phyloP scores from a whole-genome alignment of 2,888 invertebrate species.

The Sesia apiformis region DNA sequence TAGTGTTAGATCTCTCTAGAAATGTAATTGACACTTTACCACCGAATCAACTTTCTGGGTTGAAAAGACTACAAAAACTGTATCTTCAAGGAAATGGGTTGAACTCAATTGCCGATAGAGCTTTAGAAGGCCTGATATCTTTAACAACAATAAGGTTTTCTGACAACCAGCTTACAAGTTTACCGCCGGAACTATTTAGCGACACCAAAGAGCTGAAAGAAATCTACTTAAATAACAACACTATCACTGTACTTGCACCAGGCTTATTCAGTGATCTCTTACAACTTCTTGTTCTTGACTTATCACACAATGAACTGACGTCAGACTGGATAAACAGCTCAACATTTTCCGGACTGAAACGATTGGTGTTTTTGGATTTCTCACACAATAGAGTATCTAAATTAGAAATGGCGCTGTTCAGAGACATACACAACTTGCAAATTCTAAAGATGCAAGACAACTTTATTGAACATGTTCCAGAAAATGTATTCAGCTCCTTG shows the following conservation, averaged over 20 bases:
- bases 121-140: constrained; percentile 82
- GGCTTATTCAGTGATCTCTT: constrained; percentile 85
- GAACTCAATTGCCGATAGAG: constrained; percentile 83
- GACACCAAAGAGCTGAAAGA: constrained; percentile 86
- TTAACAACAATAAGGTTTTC: constrained; percentile 84
- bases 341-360: constrained; percentile 84
- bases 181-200: constrained; percentile 87
- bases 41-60: constrained; percentile 80
- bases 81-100: constrained; percentile 86
- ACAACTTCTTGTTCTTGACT: constrained; percentile 83
- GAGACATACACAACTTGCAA: constrained; percentile 86
- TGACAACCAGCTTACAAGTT: constrained; percentile 85
- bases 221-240: constrained; percentile 87
- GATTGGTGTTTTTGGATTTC: constrained; percentile 84
- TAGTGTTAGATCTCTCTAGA: constrained; percentile 82
- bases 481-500: constrained; percentile 84
- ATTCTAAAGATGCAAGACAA: constrained; percentile 87
- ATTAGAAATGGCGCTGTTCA: constrained; percentile 83
- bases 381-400: constrained; percentile 84
- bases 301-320: constrained; percentile 86
- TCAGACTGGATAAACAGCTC: constrained; percentile 88
- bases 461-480: constrained; percentile 82
- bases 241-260: constrained; percentile 85
- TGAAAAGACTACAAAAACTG: constrained; percentile 81
- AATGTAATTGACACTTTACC: constrained; percentile 86